These are phyloP conservation scores for Ondatra zibethicus DNA, from an alignment of 2,113 vertebrate species.

Conservation along the genomic window DNA sequence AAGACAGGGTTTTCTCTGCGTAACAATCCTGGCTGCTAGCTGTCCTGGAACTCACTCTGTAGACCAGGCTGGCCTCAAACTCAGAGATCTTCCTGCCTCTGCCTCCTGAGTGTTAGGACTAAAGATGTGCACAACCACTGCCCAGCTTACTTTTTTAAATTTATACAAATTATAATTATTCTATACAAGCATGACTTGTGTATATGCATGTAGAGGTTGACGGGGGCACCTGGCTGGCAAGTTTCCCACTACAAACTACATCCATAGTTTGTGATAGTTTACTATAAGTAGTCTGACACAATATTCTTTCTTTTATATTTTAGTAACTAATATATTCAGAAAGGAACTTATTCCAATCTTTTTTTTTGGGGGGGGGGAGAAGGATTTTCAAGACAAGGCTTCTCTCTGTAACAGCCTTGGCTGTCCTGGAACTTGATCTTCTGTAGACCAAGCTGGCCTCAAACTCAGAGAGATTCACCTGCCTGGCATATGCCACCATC, in stretches of 20 bases:
- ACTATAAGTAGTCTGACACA: neutral
- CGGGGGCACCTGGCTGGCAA: neutral
- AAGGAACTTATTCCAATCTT: constrained; percentile 3
- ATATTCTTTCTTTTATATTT: constrained; percentile 39
- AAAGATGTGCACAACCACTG: neutral
- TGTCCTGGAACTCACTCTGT: neutral
- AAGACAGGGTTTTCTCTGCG: neutral
- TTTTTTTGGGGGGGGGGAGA: neutral
- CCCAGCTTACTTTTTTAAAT: neutral
- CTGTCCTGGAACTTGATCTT: neutral
- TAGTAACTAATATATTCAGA: constrained; percentile 52
- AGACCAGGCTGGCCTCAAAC: neutral
- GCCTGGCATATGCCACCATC: neutral
- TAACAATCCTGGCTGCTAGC: neutral
- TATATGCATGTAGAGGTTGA: neutral
- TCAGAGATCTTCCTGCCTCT: neutral
- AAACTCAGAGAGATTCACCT: neutral
- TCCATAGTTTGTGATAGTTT: neutral
- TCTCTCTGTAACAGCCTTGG: neutral
- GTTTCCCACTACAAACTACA: neutral
- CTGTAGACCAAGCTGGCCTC: neutral
- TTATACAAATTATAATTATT: constrained; percentile 16
- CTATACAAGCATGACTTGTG: neutral
- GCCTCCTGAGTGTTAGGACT: neutral
- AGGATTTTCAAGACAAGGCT: neutral